A percentile compares a stretch with the other conserved stretches of the same genome.
Evolutionary conservation across 2,797 vertebrate genomes (phyloP).

Genomic region (Acanthiza pusilla): DNA sequence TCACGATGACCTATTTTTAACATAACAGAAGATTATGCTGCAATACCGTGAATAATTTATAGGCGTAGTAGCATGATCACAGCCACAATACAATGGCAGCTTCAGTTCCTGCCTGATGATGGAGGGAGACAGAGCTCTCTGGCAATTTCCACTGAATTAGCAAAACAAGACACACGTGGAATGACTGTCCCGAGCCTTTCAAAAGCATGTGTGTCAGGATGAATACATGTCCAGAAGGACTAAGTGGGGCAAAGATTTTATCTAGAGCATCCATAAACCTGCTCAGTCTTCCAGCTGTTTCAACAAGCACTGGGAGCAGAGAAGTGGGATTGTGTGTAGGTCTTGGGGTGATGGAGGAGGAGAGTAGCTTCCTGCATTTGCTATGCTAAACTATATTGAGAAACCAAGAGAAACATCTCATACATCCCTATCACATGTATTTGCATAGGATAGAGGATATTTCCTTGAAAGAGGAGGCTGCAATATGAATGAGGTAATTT

Average conservation of each 20-base stretch:
- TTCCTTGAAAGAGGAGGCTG: slow-evolving; percentile 40
- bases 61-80: slow-evolving; percentile 55
- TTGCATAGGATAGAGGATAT: slow-evolving; percentile 26
- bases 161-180: slow-evolving; percentile 62
- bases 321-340: background rate
- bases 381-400: slow-evolving; percentile 24
- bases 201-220: slow-evolving; percentile 35
- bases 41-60: slow-evolving; percentile 73
- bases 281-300: background rate
- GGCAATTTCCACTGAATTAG: slow-evolving; percentile 70
- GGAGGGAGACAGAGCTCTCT: slow-evolving; percentile 52
- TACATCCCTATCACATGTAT: background rate
- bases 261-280: background rate
- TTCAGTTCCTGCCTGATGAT: slow-evolving; percentile 51
- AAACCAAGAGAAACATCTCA: background rate
- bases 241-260: slow-evolving; percentile 27
- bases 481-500: slow-evolving; percentile 27
- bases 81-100: slow-evolving; percentile 33
- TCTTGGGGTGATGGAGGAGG: background rate
- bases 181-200: background rate
- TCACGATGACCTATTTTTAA: slow-evolving; percentile 68
- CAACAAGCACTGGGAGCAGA: background rate
- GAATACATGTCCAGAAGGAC: background rate
- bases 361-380: slow-evolving; percentile 7
- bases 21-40: slow-evolving; percentile 63